Conservation (phyloP, 2,113 vertebrate genomes). For the Fregetta grallaria region DNA sequence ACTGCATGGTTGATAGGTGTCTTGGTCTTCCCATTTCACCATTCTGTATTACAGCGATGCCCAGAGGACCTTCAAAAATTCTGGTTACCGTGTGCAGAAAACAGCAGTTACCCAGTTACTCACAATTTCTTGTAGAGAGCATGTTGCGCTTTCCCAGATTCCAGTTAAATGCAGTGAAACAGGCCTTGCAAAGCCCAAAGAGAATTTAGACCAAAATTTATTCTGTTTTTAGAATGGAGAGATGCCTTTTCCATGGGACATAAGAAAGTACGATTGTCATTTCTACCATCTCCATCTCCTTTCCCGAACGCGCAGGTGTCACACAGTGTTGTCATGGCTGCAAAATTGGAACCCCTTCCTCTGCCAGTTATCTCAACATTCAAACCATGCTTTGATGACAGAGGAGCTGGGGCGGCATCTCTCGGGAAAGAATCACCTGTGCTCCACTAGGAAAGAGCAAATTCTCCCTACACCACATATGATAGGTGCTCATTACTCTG, state of each 20-base stretch:
- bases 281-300: neutral
- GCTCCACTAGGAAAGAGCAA: neutral
- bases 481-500: neutral
- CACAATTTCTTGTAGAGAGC: neutral
- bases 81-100: neutral
- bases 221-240: neutral
- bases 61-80: neutral
- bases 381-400: neutral
- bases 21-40: neutral
- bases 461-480: neutral
- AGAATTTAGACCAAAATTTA: neutral
- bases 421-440: neutral
- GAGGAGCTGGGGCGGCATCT: neutral
- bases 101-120: neutral
- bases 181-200: neutral
- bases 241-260: neutral
- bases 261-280: neutral
- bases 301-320: neutral
- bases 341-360: neutral
- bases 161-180: neutral
- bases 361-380: neutral
- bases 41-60: neutral
- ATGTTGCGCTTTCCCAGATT: neutral
- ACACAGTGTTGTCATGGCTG: accelerated
- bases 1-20: neutral